Base-by-base conservation (phyloP, 1,140 invertebrate genomes). In the Neodiprion lecontei region DNA sequence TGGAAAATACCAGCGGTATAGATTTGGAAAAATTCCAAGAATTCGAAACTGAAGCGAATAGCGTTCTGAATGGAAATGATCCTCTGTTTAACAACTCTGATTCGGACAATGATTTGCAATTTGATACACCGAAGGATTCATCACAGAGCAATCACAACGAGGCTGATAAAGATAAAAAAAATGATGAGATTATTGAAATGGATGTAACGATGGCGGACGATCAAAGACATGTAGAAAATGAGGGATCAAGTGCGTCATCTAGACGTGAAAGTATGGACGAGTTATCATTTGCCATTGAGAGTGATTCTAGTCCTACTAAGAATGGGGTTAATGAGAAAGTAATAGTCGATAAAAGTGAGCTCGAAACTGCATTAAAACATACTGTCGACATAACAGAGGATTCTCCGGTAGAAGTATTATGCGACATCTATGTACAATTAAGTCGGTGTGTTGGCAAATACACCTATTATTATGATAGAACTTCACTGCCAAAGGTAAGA, bases 361-460 rank as follows among this genome's bases (percentile, higher is more conserved):
- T 94, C 78, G 90, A 92, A 77, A 89, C 85, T 78, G 84, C 91
- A 50, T 87, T 92, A 79, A 86, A 89, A 74, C 87, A 90, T 78
- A 91, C 90, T 40, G 90, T 91, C 23, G 86, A 90, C 72, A 78
- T 86, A 9, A 89, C 92, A 0, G 83, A 89, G 1, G 82, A 88
- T 40, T 90, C 91, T 72, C 88, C 91, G 1, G 85, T 93, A 14
- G 89, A 91, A 68, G 88, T 91, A 47, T 79, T 94, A 0, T 85
- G 92, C 48, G 92, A 94, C 79, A 84, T 92, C 68, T 91, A 93
- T 82, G 88, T 91, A 68, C 91, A 93, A 80, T 80, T 94, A 0
- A 89, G 89, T 47, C 81, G 88, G 75, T 89, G 90, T 47, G 85
- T 92, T n/a, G 88, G 86, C 23, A 84, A 85, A 78, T 92, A 91